These are phyloP conservation scores for Bos javanicus DNA, from an alignment of 2,113 vertebrate species.

Conservation along the genomic window DNA sequence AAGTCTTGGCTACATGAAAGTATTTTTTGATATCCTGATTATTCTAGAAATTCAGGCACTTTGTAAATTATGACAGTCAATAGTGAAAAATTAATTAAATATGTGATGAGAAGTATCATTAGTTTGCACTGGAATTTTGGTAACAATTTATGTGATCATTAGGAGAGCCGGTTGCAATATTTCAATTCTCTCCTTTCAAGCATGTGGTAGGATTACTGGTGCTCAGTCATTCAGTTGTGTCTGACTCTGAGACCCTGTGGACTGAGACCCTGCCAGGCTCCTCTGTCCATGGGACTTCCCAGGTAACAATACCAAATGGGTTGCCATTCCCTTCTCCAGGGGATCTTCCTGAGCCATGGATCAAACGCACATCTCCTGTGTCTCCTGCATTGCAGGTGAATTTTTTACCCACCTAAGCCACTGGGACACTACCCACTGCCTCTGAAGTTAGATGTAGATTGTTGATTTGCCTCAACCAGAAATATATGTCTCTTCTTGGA, in stretches of 20 bases:
- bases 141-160: not conserved
- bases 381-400: not conserved
- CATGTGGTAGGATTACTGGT: not conserved
- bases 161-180: not conserved
- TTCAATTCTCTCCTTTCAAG: not conserved
- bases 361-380: not conserved
- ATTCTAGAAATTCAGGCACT: not conserved
- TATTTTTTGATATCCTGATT: not conserved
- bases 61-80: not conserved
- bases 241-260: not conserved
- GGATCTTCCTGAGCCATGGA: not conserved
- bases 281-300: not conserved
- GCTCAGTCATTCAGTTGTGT: accelerated
- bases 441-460: not conserved
- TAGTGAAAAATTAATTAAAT: not conserved
- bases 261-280: not conserved
- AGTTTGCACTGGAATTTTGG: not conserved
- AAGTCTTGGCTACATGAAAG: not conserved
- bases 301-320: not conserved
- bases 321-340: not conserved
- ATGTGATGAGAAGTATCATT: not conserved
- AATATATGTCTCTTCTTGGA: not conserved
- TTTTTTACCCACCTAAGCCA: not conserved
- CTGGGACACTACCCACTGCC: not conserved
- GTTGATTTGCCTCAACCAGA: not conserved